Conservation (phyloP, 2,888 invertebrate species). For the Ctenicera cuprea region DNA sequence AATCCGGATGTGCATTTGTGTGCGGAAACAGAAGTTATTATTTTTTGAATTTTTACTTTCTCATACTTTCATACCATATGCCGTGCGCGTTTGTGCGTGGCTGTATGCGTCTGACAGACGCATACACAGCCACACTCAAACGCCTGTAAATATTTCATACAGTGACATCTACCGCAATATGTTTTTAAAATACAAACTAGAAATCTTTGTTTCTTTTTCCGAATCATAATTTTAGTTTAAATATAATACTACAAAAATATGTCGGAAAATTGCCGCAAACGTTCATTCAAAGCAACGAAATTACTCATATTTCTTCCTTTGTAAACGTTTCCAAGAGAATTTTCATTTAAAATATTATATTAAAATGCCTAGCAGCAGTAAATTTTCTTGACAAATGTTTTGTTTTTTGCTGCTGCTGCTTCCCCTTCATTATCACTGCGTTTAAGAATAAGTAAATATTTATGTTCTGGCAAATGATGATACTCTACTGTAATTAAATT, state of each 20-base stretch:
- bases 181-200: too few species aligned
- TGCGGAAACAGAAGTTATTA: too few species aligned
- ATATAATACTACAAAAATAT: background rate
- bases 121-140: too few species aligned
- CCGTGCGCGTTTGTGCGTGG: too few species aligned
- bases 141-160: too few species aligned
- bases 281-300: conserved; percentile 9
- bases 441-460: conserved; percentile 27
- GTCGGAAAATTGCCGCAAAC: background rate
- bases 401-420: background rate
- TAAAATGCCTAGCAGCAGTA: conserved; percentile 17
- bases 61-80: too few species aligned
- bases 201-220: too few species aligned
- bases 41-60: too few species aligned
- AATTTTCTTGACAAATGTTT: conserved; percentile 18
- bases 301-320: conserved; percentile 23
- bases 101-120: too few species aligned
- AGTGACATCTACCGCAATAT: too few species aligned
- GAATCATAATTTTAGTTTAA: too few species aligned
- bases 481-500: conserved; percentile 17
- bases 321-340: background rate
- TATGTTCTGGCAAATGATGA: conserved; percentile 3
- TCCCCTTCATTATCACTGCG: conserved; percentile 10
- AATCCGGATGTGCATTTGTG: too few species aligned
- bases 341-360: conserved; percentile 24